phyloP scores from a whole-genome alignment of 2,888 invertebrate genomes.

The Lissocephala sabroskyi region DNA sequence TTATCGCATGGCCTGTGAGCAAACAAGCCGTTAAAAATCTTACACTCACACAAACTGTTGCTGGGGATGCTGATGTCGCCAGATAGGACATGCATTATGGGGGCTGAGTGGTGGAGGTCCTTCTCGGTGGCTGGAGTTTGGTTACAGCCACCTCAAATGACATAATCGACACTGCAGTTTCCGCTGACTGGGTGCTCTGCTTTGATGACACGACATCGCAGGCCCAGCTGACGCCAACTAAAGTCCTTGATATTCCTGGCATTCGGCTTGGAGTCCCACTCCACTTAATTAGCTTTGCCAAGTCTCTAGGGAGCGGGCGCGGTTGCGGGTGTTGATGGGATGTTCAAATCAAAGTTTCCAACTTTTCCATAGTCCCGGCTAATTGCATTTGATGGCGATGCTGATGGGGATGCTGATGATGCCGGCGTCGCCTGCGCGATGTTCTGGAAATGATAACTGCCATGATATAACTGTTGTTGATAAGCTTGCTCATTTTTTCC shows the following conservation, averaged over 20 bases:
- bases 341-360: neutral
- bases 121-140: no score
- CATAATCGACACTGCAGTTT: conserved; percentile 58
- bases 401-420: conserved; percentile 23
- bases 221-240: conserved; percentile 16
- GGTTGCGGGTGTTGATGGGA: no score
- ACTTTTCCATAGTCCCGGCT: conserved; percentile 34
- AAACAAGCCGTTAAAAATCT: conserved; percentile 3
- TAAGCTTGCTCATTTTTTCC: no score
- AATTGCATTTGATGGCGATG: conserved; percentile 42
- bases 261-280: neutral
- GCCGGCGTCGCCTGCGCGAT: no score
- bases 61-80: conserved; percentile 33
- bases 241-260: no score
- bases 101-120: no score
- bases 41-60: conserved; percentile 9
- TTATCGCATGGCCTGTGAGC: conserved; percentile 13
- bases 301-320: no score
- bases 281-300: conserved; percentile 35
- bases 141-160: conserved; percentile 31
- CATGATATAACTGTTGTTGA: conserved; percentile 32
- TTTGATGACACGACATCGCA: conserved; percentile 29
- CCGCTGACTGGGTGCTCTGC: conserved; percentile 18
- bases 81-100: conserved; percentile 58
- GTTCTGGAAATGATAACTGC: no score